Percentiles rank a stretch among this genome's conserved stretches.
phyloP scores from a whole-genome alignment of 2,888 invertebrate genomes.

The Agrotis exclamationis region DNA sequence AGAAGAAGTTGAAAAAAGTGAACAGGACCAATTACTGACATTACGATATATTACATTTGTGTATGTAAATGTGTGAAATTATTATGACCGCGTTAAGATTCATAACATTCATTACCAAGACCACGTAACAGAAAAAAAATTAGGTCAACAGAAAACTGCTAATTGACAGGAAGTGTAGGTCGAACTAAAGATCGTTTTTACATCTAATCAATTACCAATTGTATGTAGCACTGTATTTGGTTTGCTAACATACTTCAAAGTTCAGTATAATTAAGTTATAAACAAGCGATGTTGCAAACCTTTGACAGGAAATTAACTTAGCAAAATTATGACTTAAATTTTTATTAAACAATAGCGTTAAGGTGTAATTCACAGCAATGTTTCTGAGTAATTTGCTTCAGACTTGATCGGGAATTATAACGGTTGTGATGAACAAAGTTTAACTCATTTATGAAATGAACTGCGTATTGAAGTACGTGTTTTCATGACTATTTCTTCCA shows the following conservation, averaged over 20 bases:
- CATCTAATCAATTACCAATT: slow-evolving; percentile 31
- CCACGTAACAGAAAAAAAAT: slow-evolving; percentile 18
- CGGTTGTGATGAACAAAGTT: too few relatives aligned
- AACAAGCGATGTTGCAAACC: slow-evolving; percentile 8
- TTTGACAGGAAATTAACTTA: slow-evolving; percentile 9
- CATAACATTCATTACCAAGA: not conserved
- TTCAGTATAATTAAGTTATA: slow-evolving; percentile 16
- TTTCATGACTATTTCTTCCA: not conserved
- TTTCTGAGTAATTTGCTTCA: not conserved
- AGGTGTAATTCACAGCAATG: not conserved
- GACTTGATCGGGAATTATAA: too few relatives aligned
- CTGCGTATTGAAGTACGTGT: not conserved
- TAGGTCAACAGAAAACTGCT: not conserved
- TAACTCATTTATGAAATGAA: too few relatives aligned
- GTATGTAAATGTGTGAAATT: not conserved
- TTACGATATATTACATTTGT: not conserved
- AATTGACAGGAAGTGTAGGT: slow-evolving; percentile 25
- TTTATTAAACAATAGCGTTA: not conserved
- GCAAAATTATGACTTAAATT: not conserved
- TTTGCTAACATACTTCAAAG: slow-evolving; percentile 19
- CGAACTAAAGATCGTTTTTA: not conserved
- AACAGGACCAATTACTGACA: not conserved
- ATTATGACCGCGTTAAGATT: slow-evolving; percentile 5
- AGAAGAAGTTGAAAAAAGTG: not conserved
- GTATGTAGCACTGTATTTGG: not conserved